phyloP scores from a whole-genome alignment of 1,140 invertebrate genomes.

The Triops cancriformis region DNA sequence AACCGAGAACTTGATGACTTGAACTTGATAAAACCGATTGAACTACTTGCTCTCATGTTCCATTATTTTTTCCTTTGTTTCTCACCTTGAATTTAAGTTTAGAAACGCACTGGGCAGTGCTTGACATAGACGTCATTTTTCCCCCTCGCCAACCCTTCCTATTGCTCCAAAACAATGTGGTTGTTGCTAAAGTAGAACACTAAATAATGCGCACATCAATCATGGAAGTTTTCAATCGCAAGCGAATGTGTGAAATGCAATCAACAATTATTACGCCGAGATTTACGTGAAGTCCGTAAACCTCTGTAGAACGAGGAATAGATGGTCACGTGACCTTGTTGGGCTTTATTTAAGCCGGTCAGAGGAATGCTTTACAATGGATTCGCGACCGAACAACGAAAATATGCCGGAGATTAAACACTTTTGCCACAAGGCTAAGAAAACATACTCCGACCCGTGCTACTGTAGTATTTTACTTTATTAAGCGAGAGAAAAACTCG shows the following conservation, averaged over 20 bases:
- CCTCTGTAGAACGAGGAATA: neutral
- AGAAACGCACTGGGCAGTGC: neutral
- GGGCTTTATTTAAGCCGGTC: neutral
- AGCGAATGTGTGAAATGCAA: neutral
- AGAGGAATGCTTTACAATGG: neutral
- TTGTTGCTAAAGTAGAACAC: neutral
- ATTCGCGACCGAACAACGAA: neutral
- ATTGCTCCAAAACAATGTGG: neutral
- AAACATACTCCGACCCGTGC: neutral
- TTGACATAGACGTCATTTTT: neutral
- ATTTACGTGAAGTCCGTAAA: neutral
- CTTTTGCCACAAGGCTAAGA: neutral
- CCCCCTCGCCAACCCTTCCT: neutral
- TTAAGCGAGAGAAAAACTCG: neutral
- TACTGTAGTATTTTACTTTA: neutral
- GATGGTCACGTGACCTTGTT: neutral
- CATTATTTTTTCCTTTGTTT: neutral
- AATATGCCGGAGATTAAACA: neutral
- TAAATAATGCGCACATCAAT: neutral
- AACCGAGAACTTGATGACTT: too few relatives aligned
- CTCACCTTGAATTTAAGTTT: neutral
- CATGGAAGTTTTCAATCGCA: neutral
- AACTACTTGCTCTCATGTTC: neutral
- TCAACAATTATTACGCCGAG: neutral
- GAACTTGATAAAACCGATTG: neutral